phyloP scores from a whole-genome alignment of 2,888 invertebrate species.

The Perdita meconis region DNA sequence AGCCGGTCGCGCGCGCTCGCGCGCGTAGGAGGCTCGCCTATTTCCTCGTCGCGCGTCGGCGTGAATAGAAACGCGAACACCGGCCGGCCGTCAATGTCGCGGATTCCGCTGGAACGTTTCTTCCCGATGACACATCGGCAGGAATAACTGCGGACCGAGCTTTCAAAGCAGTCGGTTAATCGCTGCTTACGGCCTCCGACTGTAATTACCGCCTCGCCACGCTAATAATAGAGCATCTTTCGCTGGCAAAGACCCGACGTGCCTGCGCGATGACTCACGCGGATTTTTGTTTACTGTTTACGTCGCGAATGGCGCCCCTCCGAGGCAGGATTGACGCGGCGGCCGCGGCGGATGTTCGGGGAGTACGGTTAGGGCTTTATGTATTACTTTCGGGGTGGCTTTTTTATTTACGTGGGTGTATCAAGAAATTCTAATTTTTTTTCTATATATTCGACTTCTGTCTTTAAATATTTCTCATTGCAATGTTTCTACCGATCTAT shows the following conservation, averaged over 20 bases:
- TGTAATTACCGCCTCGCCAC: conserved; percentile 37
- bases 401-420: too few relatives aligned
- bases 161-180: conserved; percentile 51
- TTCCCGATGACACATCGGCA: conserved; percentile 35
- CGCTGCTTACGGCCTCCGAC: conserved; percentile 23
- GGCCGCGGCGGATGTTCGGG: neutral
- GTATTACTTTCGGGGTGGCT: too few relatives aligned
- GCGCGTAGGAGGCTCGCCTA: conserved; percentile 30
- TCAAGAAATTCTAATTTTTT: too few relatives aligned
- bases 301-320: conserved; percentile 2
- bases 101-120: conserved; percentile 21
- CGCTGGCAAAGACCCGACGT: conserved; percentile 21
- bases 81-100: conserved; percentile 44
- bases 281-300: conserved; percentile 50
- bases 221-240: conserved; percentile 41
- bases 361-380: too few relatives aligned
- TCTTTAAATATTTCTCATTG: too few relatives aligned
- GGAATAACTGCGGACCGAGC: conserved; percentile 43
- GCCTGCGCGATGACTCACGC: conserved; percentile 38
- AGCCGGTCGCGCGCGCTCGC: too few relatives aligned
- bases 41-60: conserved; percentile 36
- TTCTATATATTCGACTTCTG: too few relatives aligned
- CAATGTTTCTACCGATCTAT: too few relatives aligned
- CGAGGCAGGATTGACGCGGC: neutral
- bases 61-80: conserved; percentile 27